Base-by-base conservation (phyloP, 1,140 invertebrate genomes). In the Euura lappo region DNA sequence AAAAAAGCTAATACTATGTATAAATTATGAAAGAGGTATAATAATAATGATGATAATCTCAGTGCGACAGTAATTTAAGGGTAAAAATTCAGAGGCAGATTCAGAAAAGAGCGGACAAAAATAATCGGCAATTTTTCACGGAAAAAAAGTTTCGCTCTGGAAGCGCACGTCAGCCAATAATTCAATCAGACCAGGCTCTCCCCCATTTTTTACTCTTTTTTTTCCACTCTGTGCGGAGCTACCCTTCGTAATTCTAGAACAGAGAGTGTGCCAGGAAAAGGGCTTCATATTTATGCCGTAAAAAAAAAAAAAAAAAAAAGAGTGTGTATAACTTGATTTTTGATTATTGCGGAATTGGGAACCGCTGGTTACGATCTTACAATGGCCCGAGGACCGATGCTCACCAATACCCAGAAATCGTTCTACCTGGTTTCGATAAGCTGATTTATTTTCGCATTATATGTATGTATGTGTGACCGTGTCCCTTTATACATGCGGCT, bases 401-500 rank as follows among this genome's bases (percentile, higher is more conserved):
- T 10, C 42, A 28, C 66, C 28, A 42, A 42, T 68, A 44, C 66
- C 66, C 66, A 44, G 13, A 28, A 28, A 44, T 79, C 80, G 71
- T 77, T 71, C 77, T 85, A 83, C 83, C 83, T 85, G 82, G 80
- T 79, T 71, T 81, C 82, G 82, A 85, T 86, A 84, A 86, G 86
- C 81, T 86, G 84, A 87, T 86, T 87, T 86, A 87, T 87, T 86
- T 85, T 80, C 78, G 79, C 81, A 81, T 85, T 79, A 85, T 84
- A 60, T 28, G 28, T 28, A 28, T 28, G 28, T 28, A 28, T 28
- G 28, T 28, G 28, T 28, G 28, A 28, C 28, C 28, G 28, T 28
- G 28, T 28, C 28, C 28, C 28, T 28, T 28, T 28, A 28, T 28
- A 28, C 28, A 28, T 28, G 28, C 28, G 28, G 28, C 28, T 28